Percentiles rank a stretch among this genome's conserved stretches.
Evolutionary conservation across 1,140 invertebrate species (phyloP).

Genomic region (Caerostris darwini): DNA sequence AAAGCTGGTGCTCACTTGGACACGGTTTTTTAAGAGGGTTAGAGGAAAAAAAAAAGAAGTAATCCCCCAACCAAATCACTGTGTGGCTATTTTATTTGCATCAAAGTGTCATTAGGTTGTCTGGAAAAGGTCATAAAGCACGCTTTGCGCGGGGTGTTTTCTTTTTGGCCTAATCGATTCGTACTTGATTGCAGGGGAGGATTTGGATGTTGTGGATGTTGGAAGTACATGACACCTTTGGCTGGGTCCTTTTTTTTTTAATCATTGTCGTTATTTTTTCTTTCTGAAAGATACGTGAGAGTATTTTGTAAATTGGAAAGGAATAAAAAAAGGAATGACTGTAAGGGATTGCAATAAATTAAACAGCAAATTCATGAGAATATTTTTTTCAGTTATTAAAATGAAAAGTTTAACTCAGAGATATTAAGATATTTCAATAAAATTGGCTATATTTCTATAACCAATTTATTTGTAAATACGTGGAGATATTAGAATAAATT

Average conservation of each 20-base stretch:
- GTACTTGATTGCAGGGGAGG: conserved; percentile 17
- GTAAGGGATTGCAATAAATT: too few species aligned
- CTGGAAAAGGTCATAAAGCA: background rate
- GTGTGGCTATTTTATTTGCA: conserved; percentile 47
- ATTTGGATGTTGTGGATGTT: background rate
- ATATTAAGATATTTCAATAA: too few species aligned
- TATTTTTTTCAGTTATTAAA: too few species aligned
- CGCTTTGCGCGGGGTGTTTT: background rate
- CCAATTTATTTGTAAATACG: too few species aligned
- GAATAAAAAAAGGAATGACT: too few species aligned
- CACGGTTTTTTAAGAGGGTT: background rate
- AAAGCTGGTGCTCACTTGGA: background rate
- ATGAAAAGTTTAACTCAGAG: too few species aligned
- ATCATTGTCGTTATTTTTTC: too few species aligned
- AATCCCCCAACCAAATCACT: background rate
- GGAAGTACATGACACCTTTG: background rate
- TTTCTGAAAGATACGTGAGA: too few species aligned
- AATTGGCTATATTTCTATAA: too few species aligned
- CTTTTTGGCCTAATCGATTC: background rate
- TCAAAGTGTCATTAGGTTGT: conserved; percentile 39
- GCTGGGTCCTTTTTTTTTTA: background rate
- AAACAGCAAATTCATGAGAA: too few species aligned
- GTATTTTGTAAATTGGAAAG: too few species aligned
- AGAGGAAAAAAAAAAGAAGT: background rate
- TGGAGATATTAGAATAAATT: too few species aligned